These are phyloP conservation scores for Pterostichus niger DNA, from an alignment of 2,888 invertebrate genomes.

Conservation along the genomic window DNA sequence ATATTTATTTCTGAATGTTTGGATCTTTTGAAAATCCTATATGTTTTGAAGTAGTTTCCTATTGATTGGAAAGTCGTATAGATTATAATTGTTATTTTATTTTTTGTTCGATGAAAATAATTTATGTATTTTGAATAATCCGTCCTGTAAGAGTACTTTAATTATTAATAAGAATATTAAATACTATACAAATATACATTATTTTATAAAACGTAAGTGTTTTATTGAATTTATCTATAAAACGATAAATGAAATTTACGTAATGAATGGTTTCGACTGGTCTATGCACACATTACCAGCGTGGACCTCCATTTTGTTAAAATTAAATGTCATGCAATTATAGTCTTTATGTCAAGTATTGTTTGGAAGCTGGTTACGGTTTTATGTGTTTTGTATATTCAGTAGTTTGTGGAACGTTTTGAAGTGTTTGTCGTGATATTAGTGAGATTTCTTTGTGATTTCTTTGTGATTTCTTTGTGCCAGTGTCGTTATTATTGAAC, in stretches of 20 bases:
- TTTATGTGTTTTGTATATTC: neutral
- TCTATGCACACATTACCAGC: too few species aligned
- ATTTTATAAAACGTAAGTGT: conserved; percentile 54
- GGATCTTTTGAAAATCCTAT: neutral
- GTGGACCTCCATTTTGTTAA: neutral
- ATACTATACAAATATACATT: conserved; percentile 60
- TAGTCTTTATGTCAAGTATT: neutral
- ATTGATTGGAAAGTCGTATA: conserved; percentile 11
- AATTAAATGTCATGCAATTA: neutral
- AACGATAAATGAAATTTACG: neutral
- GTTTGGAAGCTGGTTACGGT: neutral
- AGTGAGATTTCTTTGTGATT: too few species aligned
- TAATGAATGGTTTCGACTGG: too few species aligned
- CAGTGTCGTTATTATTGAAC: too few species aligned
- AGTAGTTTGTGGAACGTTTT: neutral
- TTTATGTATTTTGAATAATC: conserved; percentile 64
- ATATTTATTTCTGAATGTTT: too few species aligned
- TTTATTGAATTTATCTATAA: conserved; percentile 20
- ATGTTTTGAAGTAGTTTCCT: conserved; percentile 43
- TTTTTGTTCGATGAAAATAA: conserved; percentile 53
- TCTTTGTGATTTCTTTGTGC: too few species aligned
- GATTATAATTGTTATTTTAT: conserved; percentile 33
- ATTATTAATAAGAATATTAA: conserved; percentile 52
- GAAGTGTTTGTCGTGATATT: too few species aligned
- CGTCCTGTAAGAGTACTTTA: conserved; percentile 64